Evolutionary conservation across 1,140 invertebrate genomes (phyloP), one percentile per base, ranked within the genome.

Genomic region (Colletes gigas): DNA sequence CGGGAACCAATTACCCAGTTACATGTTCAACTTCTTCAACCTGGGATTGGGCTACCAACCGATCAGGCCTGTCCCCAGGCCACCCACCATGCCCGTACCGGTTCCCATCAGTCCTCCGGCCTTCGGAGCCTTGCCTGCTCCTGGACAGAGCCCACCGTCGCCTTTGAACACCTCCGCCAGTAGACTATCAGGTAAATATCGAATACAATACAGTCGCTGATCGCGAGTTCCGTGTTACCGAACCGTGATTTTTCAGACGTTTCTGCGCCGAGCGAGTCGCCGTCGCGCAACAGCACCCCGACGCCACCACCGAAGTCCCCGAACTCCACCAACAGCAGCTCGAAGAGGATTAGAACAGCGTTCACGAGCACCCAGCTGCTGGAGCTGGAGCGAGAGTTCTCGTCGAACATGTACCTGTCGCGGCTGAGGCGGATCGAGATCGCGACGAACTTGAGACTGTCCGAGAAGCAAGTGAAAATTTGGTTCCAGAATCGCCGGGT

Each of bases 391-490:
- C 96, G 98, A 78, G 98, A 98, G 90, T 98, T 98, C 89, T 95
- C 97, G 0, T 95, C 97, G 82, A 98, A 98, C 88, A 98, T 98
- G 94, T 99, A 98, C 86, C 93, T 99, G 44, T 98, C 98, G 0
- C 94, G 98, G 47, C 94, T 98, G 52, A 94, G 98, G 59, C 94
- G 98, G 78, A 98, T 99, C 83, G 98, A 99, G 91, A 98, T 99
- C 69, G 98, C 98, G 0, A 98, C 97, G 8, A 96, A 97, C 84
- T 92, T 99, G 69, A 95, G 96, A 39, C 92, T 99, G 1, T 98
- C 97, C 0, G 98, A 99, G 93, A 99, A 99, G 91, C 98, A 98
- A 93, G 97, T 98, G 59, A 98, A 98, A 92, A 98, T 98, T 73
- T 99, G 98, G 98, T 98, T 98, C 90, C 98, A 98, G 91, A 98